A percentile compares a stretch with the other conserved stretches of the same genome.
These are phyloP conservation scores for Penaeus indicus DNA, from an alignment of 1,140 invertebrate species.

Conservation along the genomic window DNA sequence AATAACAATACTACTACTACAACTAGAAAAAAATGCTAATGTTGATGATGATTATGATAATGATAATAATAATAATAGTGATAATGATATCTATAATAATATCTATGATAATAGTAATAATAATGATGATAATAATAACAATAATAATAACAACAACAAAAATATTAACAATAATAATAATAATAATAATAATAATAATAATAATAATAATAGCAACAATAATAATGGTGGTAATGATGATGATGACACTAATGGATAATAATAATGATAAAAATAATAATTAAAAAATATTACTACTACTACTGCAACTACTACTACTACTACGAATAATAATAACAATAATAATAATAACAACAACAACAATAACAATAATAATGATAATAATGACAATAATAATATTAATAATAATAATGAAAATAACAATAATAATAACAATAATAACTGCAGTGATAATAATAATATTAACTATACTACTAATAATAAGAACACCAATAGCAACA, in stretches of 20 bases:
- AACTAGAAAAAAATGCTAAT: too few species aligned
- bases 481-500: not conserved
- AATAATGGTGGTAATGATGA: too few species aligned
- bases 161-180: not conserved
- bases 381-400: not conserved
- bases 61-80: too few species aligned
- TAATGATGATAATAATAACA: conserved; percentile 16
- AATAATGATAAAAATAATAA: too few species aligned
- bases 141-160: conserved; percentile 14
- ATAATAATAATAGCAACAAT: not conserved
- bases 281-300: too few species aligned
- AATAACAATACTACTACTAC: too few species aligned
- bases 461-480: not conserved
- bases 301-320: too few species aligned
- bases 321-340: too few species aligned
- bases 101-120: not conserved
- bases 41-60: too few species aligned
- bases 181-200: not conserved
- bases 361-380: not conserved
- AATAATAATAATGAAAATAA: conserved; percentile 28
- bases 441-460: not conserved
- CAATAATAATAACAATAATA: not conserved
- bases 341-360: not conserved
- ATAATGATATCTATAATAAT: not conserved
- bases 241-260: too few species aligned